These are phyloP conservation scores for Ameiurus melas DNA, from an alignment of 2,113 vertebrate genomes.

Conservation along the genomic window DNA sequence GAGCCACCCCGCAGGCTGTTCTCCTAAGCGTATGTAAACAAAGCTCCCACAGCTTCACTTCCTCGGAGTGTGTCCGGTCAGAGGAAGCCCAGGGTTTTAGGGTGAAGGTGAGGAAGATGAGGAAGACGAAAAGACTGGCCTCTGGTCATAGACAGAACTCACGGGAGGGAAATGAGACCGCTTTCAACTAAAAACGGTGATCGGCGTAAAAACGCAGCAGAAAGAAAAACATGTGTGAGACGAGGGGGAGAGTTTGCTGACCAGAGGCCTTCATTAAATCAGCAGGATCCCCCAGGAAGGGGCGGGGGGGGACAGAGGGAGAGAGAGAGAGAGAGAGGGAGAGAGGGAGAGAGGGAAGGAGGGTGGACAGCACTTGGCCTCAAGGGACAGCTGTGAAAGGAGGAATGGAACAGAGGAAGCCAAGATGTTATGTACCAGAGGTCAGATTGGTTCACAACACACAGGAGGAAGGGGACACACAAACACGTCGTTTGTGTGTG, in stretches of 20 bases:
- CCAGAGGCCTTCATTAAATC: conserved; percentile 71
- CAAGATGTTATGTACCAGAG: not conserved
- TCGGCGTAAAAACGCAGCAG: not conserved
- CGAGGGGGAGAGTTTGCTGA: conserved; percentile 24
- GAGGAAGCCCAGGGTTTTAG: conserved; percentile 21
- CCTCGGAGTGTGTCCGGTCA: conserved; percentile 9
- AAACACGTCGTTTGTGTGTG: not conserved
- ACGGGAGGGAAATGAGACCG: not conserved
- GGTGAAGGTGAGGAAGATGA: conserved; percentile 30
- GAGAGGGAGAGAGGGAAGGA: conserved; percentile 48
- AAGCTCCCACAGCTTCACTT: conserved; percentile 25
- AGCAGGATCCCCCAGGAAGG: conserved; percentile 63
- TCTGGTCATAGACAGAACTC: conserved; percentile 25
- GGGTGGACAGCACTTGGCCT: conserved; percentile 53
- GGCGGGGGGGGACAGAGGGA: conserved; percentile 51
- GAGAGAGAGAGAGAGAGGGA: not conserved
- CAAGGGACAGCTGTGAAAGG: conserved; percentile 60
- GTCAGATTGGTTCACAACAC: conserved; percentile 4
- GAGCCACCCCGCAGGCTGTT: conserved; percentile 30
- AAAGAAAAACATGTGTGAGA: conserved; percentile 6
- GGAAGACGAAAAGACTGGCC: not conserved
- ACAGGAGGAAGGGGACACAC: conserved; percentile 8
- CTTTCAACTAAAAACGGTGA: not conserved
- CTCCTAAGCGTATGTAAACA: conserved; percentile 14
- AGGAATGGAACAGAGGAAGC: conserved; percentile 23